A percentile compares a stretch with the other conserved stretches of the same genome.
Conservation (phyloP, 2,888 invertebrate genomes). For the Lasiommata megera region DNA sequence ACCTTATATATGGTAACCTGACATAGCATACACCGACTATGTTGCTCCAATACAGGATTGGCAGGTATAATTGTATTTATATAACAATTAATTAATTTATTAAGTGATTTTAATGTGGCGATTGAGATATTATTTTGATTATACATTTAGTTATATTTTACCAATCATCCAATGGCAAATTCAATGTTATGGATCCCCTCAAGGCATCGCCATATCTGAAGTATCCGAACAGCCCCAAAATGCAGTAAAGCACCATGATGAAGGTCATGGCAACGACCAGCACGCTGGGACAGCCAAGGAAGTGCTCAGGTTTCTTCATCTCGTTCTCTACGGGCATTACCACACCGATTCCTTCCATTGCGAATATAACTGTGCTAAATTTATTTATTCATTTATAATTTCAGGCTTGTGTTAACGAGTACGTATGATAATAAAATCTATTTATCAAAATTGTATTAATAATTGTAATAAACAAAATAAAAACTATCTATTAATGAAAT, state of each 20-base stretch:
- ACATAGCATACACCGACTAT: too few relatives aligned
- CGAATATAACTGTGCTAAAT: slow-evolving; percentile 94
- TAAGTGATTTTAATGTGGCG: too few relatives aligned
- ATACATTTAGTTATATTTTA: slow-evolving; percentile 50
- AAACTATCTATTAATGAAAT: too few relatives aligned
- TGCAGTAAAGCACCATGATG: slow-evolving; percentile 88
- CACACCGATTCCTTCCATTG: slow-evolving; percentile 97
- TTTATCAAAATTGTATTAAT: too few relatives aligned
- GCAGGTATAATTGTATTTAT: too few relatives aligned
- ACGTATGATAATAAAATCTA: too few relatives aligned
- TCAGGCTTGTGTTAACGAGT: neutral
- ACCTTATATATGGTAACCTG: too few relatives aligned
- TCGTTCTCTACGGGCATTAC: slow-evolving; percentile 96
- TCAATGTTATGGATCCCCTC: slow-evolving; percentile 89
- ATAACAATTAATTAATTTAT: too few relatives aligned
- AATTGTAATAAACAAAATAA: too few relatives aligned
- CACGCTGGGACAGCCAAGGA: slow-evolving; percentile 91
- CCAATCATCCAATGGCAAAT: slow-evolving; percentile 86
- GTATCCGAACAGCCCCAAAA: slow-evolving; percentile 94
- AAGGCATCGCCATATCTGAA: slow-evolving; percentile 89
- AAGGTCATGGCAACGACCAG: slow-evolving; percentile 92
- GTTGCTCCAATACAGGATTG: too few relatives aligned
- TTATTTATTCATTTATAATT: neutral
- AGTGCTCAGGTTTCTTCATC: slow-evolving; percentile 91
- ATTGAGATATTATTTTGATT: too few relatives aligned